Conservation (phyloP, 2,888 invertebrate species). For the Deilephila porcellus region DNA sequence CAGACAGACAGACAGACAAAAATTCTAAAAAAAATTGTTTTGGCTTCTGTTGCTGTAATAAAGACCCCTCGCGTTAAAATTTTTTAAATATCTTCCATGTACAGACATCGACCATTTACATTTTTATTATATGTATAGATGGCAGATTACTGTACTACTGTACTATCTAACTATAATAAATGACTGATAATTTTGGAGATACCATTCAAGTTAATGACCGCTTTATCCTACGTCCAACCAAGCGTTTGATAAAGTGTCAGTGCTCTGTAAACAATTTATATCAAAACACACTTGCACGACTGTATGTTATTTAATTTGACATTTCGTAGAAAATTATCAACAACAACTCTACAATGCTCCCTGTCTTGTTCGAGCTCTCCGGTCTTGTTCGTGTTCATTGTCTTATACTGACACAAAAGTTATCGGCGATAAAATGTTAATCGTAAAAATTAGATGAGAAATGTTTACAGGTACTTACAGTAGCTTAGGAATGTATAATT, state of each 20-base stretch:
- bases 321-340: constrained; percentile 20
- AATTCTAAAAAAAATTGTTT: no score
- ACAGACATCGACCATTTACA: no score
- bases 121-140: no score
- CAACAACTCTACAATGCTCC: constrained; percentile 9
- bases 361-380: no score
- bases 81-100: no score
- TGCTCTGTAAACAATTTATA: constrained; percentile 26
- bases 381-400: background rate
- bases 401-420: background rate
- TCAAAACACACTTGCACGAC: constrained; percentile 24
- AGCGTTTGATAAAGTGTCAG: constrained; percentile 28
- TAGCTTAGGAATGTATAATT: background rate
- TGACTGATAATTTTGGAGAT: constrained; percentile 17
- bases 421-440: background rate
- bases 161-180: constrained; percentile 17
- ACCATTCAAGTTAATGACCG: constrained; percentile 24
- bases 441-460: background rate
- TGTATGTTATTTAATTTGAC: constrained; percentile 25
- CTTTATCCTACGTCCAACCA: constrained; percentile 28
- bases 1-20: no score
- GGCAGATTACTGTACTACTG: constrained; percentile 3
- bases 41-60: no score
- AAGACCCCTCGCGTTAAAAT: no score
- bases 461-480: background rate